These are phyloP conservation scores for Guaruba guarouba DNA, from an alignment of 2,113 vertebrate genomes.

Conservation along the genomic window DNA sequence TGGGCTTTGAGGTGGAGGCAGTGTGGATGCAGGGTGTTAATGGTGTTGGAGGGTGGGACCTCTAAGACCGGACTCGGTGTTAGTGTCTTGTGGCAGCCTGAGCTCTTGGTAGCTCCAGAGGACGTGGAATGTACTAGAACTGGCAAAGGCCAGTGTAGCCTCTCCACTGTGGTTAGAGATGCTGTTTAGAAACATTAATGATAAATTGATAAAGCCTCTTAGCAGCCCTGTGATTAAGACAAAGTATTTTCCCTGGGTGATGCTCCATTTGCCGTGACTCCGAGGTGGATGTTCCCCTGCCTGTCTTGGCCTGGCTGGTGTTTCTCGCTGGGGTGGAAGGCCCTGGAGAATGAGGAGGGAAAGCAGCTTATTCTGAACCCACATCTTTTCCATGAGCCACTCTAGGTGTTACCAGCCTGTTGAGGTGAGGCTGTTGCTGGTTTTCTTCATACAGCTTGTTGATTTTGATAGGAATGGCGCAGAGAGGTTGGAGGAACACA, in stretches of 20 bases:
- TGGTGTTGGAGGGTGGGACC: not conserved
- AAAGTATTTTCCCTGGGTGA: not conserved
- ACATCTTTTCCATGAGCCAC: not conserved
- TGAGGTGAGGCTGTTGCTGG: not conserved
- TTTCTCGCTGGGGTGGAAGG: not conserved
- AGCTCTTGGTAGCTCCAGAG: not conserved
- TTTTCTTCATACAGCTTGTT: not conserved
- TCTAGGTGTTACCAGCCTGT: not conserved
- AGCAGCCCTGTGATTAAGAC: not conserved
- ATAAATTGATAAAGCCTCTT: not conserved
- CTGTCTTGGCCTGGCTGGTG: not conserved
- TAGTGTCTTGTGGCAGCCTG: not conserved
- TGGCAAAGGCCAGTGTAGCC: not conserved
- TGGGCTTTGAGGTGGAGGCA: not conserved
- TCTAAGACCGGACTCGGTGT: not conserved
- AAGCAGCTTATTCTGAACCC: not conserved
- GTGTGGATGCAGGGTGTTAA: fast-evolving
- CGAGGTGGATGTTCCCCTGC: not conserved
- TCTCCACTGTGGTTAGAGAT: not conserved
- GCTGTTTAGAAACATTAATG: not conserved
- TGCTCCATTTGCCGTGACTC: not conserved
- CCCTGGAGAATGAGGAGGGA: not conserved
- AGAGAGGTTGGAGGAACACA: not conserved
- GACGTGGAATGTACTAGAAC: not conserved
- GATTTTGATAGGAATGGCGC: not conserved